Conservation (phyloP, 2,113 vertebrate species). For the Pseudopodoces humilis region DNA sequence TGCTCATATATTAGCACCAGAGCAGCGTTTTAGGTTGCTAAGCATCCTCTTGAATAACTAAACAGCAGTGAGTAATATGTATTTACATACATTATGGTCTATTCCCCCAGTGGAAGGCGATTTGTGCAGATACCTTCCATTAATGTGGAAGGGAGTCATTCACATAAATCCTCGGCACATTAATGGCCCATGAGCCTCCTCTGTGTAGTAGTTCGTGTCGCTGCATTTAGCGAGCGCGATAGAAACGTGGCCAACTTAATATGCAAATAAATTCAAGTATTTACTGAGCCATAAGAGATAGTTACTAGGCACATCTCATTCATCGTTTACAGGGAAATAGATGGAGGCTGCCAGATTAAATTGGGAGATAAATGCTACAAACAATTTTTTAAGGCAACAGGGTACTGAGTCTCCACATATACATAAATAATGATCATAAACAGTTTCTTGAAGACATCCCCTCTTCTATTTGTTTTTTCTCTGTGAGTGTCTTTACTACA, state of each 20-base stretch:
- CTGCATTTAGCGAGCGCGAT: neutral
- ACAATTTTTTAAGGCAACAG: constrained; percentile 13
- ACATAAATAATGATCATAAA: neutral
- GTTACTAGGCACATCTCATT: constrained; percentile 55
- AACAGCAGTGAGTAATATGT: neutral
- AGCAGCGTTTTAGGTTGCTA: neutral
- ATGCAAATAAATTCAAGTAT: constrained; percentile 69
- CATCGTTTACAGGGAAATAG: constrained; percentile 41
- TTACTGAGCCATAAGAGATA: constrained; percentile 61
- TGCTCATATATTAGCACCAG: neutral
- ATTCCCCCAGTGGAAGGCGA: neutral
- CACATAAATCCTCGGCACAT: constrained; percentile 6
- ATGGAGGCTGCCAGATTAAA: constrained; percentile 53
- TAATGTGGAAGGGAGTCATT: constrained; percentile 32
- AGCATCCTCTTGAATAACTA: neutral
- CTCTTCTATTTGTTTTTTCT: neutral
- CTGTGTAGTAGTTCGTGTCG: neutral
- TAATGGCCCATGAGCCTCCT: constrained; percentile 11
- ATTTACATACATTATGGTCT: constrained; percentile 29
- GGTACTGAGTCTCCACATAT: neutral
- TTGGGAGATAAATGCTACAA: constrained; percentile 33
- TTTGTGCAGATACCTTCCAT: constrained; percentile 52
- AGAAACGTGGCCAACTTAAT: constrained; percentile 30
- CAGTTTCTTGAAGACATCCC: neutral
- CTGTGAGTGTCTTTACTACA: neutral